Evolutionary conservation across 1,140 invertebrate genomes (phyloP), one percentile per base, ranked within the genome.

Genomic region (Melitaea cinxia): DNA sequence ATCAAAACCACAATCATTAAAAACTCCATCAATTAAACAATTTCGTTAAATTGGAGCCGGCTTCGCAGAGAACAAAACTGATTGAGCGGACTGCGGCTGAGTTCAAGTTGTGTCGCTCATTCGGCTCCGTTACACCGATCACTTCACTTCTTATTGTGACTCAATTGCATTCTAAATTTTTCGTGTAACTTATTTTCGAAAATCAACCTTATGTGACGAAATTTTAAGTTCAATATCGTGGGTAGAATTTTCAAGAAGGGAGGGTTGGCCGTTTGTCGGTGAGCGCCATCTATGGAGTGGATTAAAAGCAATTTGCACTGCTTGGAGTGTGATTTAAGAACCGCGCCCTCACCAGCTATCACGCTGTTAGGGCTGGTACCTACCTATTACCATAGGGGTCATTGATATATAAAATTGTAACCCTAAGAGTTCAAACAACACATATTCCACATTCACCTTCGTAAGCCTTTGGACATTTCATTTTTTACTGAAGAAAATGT

Each of bases 221-320:
- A 12, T 10, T 42, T 59, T 54, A 45, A 14, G 49, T 54, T 23
- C 42, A 19, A 23, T 28, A 9, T 50, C 4, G 53, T 4, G 1
- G 15, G 28, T 2, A 26, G 23, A 19, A 14, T 12, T 10, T 10
- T 7, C 24, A 10, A 60, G 24, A 15, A 15, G 37, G 30, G 53
- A 64, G 61, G 53, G 61, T 49, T 50, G 61, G 64, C 61, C 76
- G 74, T 78, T 82, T 79, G 77, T 73, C 77, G 72, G 73, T 59
- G 65, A 47, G 53, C 72, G 75, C 76, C 76, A 74, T 82, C 77
- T 78, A 77, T 81, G 70, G 72, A 87, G 81, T 80, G 82, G 82
- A 87, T 87, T 87, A 81, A 82, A 83, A 83, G 82, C 76, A 87
- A 87, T 87, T 87, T 83, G 71, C 83, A 70, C 74, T 63, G 67